These are phyloP conservation scores for Syrmaticus mikado DNA, from an alignment of 2,113 vertebrate species.

Conservation along the genomic window DNA sequence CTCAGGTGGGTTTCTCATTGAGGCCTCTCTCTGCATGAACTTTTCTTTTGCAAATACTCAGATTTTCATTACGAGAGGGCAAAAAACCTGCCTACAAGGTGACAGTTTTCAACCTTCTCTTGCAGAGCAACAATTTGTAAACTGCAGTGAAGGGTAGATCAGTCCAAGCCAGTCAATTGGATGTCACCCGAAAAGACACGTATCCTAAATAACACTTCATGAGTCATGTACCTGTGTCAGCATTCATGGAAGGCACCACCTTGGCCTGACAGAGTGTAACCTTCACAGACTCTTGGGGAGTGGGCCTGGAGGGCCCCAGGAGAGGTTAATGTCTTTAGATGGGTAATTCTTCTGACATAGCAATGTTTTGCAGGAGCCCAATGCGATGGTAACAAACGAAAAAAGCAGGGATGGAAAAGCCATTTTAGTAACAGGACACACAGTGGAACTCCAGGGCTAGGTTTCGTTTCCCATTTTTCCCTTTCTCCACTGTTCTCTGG, in stretches of 20 bases:
- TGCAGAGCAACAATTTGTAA: background rate
- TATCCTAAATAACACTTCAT: background rate
- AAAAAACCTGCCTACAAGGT: background rate
- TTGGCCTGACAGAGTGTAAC: background rate
- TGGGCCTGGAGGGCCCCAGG: background rate
- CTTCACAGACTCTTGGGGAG: background rate
- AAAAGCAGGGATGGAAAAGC: background rate
- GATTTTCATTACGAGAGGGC: background rate
- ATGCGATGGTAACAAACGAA: background rate
- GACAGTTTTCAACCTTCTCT: background rate
- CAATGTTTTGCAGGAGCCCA: background rate
- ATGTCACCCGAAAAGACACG: background rate
- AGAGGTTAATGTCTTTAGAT: background rate
- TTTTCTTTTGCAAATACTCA: background rate
- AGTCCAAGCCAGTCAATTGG: background rate
- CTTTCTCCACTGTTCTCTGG: background rate
- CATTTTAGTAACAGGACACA: background rate
- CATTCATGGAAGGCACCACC: accelerated
- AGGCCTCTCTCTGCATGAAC: background rate
- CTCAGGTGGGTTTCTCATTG: background rate
- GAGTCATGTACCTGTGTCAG: background rate
- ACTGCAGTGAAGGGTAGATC: accelerated
- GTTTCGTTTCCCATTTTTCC: background rate
- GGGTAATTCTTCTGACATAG: background rate
- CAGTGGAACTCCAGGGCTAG: background rate